Base-by-base conservation (phyloP, 2,113 vertebrate species). In the Chaenocephalus aceratus region DNA sequence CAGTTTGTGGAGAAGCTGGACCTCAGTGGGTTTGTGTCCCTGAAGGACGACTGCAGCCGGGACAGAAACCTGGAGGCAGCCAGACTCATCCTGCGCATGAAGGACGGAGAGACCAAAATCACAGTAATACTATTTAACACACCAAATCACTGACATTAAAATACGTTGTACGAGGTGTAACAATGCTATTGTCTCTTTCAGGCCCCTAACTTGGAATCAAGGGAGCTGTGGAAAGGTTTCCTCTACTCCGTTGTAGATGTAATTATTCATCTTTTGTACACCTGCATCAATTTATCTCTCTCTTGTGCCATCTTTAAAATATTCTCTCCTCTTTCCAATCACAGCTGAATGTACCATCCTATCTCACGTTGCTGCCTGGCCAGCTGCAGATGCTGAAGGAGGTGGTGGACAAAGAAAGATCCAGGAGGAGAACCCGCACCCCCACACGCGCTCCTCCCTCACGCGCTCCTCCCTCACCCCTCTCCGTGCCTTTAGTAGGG, bases 151-250 rank as follows among this genome's bases (percentile, higher is more conserved):
- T n/a, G 10, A 44, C 7, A 45, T 36, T 41, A 11, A 48, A 46
- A 57, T 16, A 23, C n/a, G 23, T 62, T 63, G 53, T 16, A 9
- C 10, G 54, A 18, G 5, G 9, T 71, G 18, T 82, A 26, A 68
- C 45, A n/a, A 0, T 21, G 59, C 18, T 11, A 8, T 45, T 69
- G 11, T 81, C 16, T 86, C 62, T 77, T 75, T 46, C 71, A 97
- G 97, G 94, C 83, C 2, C 95, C 96, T 4, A 97, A 94, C 83
- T 54, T 95, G 86, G 96, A 97, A 77, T 92, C 91, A 0, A 94
- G 95, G 13, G 97, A 98, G 86, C 89, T 97, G 86, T 97, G 97
- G 97, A 96, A 96, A 80, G 96, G 96, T 7, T 97, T 96, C 89
- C 96, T 97, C 82, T 90, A 96, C 86, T 96, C 96, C 0, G 94